Base-by-base conservation (phyloP, 1,140 invertebrate species). In the Dendrolimus punctatus region DNA sequence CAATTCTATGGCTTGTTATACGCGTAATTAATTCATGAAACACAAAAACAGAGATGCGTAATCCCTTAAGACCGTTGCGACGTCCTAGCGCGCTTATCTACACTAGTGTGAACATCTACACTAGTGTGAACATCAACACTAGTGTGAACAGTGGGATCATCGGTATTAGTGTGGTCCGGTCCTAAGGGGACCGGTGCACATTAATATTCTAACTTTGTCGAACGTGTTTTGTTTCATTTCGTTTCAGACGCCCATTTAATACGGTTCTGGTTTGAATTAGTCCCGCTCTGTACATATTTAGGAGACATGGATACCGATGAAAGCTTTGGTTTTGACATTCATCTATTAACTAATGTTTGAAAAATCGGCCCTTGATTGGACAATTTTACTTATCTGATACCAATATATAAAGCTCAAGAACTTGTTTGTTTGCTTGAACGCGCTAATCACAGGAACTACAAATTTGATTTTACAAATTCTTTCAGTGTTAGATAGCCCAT, bases 141-240 rank as follows among this genome's bases (percentile, higher is more conserved):
- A 53, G 51, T 51, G 50, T 44, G 49, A 55, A 55, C 59, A 60
- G 63, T 66, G 64, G 66, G 69, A 75, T 73, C 60, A 70, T 51
- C 45, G 47, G 68, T 58, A 69, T 75, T 73, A 70, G 68, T 56
- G 53, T 53, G 68, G 63, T 57, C 61, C 55, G n/a, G 40, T 37
- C 44, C 39, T 47, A 37, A 38, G 37, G 36, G 38, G 8, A 40
- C 39, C 52, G 55, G 52, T 46, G 55, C 50, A 64, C 72, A 74
- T 78, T 76, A 76, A 74, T 76, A 78, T 78, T 78, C 68, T 68
- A 78, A 73, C 63, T 73, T 62, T 62, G 68, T 71, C 67, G 66
- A 68, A 72, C 66, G 66, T 65, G 58, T 74, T 70, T 70, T 73
- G 68, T 74, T 73, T 23, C 3, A 23, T 23, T 71, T 58, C 62